A percentile compares a stretch with the other conserved stretches of the same genome.
These are phyloP conservation scores for Nyctalus aviator DNA, from an alignment of 2,797 vertebrate genomes.

Conservation along the genomic window DNA sequence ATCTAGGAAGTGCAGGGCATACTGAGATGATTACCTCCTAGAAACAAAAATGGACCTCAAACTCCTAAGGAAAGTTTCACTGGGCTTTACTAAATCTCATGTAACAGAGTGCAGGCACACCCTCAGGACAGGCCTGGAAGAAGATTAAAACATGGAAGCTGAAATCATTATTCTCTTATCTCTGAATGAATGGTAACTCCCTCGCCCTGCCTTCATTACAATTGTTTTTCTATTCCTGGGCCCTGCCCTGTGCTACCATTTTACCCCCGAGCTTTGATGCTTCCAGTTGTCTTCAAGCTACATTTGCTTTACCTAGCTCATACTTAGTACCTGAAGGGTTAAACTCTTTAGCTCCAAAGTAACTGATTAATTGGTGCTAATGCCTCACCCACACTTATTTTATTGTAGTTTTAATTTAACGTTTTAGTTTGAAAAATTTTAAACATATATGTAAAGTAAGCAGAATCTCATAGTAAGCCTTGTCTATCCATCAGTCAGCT, in stretches of 20 bases:
- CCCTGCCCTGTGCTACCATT: not conserved
- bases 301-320: not conserved
- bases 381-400: not conserved
- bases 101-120: not conserved
- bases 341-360: not conserved
- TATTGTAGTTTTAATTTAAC: not conserved
- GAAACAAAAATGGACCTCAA: not conserved
- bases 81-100: not conserved
- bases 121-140: not conserved
- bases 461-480: not conserved
- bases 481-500: not conserved
- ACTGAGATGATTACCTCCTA: not conserved
- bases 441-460: not conserved
- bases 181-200: not conserved
- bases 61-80: not conserved
- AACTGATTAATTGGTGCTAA: not conserved
- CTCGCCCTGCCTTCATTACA: not conserved
- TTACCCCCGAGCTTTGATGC: not conserved
- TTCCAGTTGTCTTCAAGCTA: not conserved
- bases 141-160: not conserved
- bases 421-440: conserved; percentile 22
- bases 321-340: not conserved
- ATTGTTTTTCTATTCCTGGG: not conserved
- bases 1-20: not conserved
- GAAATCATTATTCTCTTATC: not conserved